Conservation (phyloP, 1,140 invertebrate species). For the Calycopis cecrops region DNA sequence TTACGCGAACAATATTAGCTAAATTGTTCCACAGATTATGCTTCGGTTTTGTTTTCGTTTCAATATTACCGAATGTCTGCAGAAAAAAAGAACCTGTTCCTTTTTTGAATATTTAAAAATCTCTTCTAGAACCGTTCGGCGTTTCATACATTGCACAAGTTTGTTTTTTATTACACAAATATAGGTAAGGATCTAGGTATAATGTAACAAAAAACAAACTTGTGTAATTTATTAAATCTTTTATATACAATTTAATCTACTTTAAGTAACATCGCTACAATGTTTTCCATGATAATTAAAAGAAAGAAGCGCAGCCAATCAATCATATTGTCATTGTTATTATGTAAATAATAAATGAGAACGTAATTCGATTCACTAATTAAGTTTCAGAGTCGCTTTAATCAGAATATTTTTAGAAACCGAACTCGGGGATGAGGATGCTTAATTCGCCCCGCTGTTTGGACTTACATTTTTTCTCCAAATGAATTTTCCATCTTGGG, state of each 20-base stretch:
- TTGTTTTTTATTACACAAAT: no score
- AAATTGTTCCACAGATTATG: slow-evolving; percentile 35
- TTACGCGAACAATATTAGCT: slow-evolving; percentile 64
- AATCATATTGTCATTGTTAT: not conserved
- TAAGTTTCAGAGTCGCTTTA: slow-evolving; percentile 23
- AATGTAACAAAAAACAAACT: no score
- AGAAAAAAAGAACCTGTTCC: not conserved
- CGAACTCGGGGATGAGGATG: slow-evolving; percentile 41
- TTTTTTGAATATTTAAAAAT: no score
- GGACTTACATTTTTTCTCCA: slow-evolving; percentile 62
- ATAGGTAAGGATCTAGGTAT: no score
- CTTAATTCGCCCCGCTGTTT: slow-evolving; percentile 51
- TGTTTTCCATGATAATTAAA: no score
- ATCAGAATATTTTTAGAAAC: slow-evolving; percentile 32
- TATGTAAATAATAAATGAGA: slow-evolving; percentile 8
- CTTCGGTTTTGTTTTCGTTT: not conserved
- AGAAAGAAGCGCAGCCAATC: no score
- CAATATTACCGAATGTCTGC: slow-evolving; percentile 8
- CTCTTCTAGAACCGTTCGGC: no score
- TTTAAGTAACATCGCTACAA: no score
- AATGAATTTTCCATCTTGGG: slow-evolving; percentile 69
- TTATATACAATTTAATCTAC: no score
- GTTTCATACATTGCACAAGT: no score
- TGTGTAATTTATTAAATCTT: no score
- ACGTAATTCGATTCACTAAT: slow-evolving; percentile 19